Evolutionary conservation across 1,140 invertebrate genomes (phyloP).

Genomic region (Drosophila novamexicana): DNA sequence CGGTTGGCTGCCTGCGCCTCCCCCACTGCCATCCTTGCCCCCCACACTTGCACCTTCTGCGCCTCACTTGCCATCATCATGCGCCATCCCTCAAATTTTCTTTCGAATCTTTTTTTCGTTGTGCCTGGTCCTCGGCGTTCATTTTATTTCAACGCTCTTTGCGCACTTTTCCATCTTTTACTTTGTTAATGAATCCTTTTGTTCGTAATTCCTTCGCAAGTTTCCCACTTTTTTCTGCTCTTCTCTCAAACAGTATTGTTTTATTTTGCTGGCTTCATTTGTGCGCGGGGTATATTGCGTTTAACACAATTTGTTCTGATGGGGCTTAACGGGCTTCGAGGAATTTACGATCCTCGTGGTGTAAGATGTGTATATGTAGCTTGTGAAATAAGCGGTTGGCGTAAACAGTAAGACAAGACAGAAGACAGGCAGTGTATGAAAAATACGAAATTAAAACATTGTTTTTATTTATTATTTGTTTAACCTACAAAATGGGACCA

Average conservation of each 20-base stretch:
- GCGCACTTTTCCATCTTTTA: constrained; percentile 69
- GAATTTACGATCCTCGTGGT: background rate
- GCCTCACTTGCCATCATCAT: background rate
- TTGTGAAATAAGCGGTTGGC: too few species aligned
- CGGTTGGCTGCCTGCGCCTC: constrained; percentile 51
- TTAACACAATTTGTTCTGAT: background rate
- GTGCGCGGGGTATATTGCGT: constrained; percentile 25
- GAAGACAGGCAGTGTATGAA: too few species aligned
- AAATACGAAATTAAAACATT: too few species aligned
- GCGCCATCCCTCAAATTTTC: constrained; percentile 25
- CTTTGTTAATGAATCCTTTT: constrained; percentile 81
- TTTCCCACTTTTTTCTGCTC: constrained; percentile 14
- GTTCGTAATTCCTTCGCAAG: constrained; percentile 68
- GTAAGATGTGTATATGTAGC: background rate
- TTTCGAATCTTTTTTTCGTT: constrained; percentile 6
- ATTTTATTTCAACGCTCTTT: constrained; percentile 51
- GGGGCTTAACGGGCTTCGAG: background rate
- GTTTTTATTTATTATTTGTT: too few species aligned
- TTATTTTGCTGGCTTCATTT: constrained; percentile 15
- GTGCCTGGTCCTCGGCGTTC: constrained; percentile 15
- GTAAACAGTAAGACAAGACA: too few species aligned
- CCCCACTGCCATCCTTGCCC: constrained; percentile 8
- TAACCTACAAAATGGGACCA: too few species aligned
- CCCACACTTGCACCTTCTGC: constrained; percentile 7
- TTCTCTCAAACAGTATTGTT: constrained; percentile 11